Percentiles rank a stretch among this genome's conserved stretches.
Evolutionary conservation across 1,140 invertebrate species (phyloP).

Genomic region (Theocolax elegans): DNA sequence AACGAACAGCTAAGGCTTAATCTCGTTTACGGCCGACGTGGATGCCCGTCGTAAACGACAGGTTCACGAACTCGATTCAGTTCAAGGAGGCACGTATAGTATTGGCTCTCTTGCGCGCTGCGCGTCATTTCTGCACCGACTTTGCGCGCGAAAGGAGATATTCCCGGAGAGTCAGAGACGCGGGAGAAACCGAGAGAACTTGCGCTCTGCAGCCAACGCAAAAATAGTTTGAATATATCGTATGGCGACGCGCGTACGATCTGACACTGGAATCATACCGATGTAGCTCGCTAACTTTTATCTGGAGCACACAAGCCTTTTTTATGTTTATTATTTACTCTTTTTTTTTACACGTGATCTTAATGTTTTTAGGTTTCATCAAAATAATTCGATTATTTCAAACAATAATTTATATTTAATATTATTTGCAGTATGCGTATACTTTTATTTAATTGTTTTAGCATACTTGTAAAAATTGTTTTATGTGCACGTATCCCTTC

Average conservation of each 20-base stretch:
- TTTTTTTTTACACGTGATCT: too few relatives aligned
- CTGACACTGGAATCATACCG: not conserved
- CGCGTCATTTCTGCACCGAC: slow-evolving; percentile 1
- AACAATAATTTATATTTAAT: too few relatives aligned
- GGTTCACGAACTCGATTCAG: slow-evolving; percentile 49
- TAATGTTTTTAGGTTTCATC: too few relatives aligned
- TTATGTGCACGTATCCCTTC: too few relatives aligned
- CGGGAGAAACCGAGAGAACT: not conserved
- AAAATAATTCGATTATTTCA: too few relatives aligned
- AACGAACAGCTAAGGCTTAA: not conserved
- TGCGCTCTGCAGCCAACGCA: too few relatives aligned
- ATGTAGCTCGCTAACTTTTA: too few relatives aligned
- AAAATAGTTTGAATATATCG: slow-evolving; percentile 15
- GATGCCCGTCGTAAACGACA: slow-evolving; percentile 15
- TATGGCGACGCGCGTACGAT: not conserved
- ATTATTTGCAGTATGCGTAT: too few relatives aligned
- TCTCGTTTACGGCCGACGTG: not conserved
- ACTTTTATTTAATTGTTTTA: too few relatives aligned
- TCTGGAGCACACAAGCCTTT: too few relatives aligned
- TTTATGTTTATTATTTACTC: too few relatives aligned
- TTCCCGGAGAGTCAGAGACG: not conserved
- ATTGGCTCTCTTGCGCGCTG: slow-evolving; percentile 11
- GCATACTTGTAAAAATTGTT: too few relatives aligned
- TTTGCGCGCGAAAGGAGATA: slow-evolving; percentile 16
- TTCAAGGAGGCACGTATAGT: slow-evolving; percentile 41